phyloP scores from a whole-genome alignment of 2,113 vertebrate species.

The Lampris incognitus region DNA sequence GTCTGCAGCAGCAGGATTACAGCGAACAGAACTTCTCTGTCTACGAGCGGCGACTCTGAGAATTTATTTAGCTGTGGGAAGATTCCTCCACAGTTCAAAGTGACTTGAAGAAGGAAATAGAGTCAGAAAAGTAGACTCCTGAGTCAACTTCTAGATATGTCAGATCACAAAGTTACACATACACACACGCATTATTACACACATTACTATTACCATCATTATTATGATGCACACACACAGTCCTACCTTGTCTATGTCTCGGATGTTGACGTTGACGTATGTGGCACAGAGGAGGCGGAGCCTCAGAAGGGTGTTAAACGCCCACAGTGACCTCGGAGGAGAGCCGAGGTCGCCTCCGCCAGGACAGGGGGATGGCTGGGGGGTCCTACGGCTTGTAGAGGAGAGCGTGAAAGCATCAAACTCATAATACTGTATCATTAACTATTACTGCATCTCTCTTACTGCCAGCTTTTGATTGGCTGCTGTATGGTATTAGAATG shows the following conservation, averaged over 20 bases:
- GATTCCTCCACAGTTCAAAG: too few relatives aligned
- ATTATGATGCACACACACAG: constrained; percentile 2
- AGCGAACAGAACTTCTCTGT: too few relatives aligned
- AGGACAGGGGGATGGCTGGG: constrained; percentile 81
- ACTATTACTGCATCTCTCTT: too few relatives aligned
- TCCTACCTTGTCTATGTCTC: constrained; percentile 85
- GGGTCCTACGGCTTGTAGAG: constrained; percentile 75
- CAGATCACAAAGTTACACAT: background rate
- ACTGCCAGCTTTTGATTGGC: too few relatives aligned
- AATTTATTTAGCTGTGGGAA: too few relatives aligned
- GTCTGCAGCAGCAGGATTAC: too few relatives aligned
- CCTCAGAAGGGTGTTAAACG: constrained; percentile 82
- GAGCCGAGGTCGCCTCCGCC: constrained; percentile 66
- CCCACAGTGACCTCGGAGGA: constrained; percentile 80
- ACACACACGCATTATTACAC: constrained; percentile 54
- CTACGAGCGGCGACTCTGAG: too few relatives aligned
- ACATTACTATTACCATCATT: constrained; percentile 48
- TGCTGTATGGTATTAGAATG: too few relatives aligned
- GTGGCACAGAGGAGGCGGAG: constrained; percentile 84
- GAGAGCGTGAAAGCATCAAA: constrained; percentile 7
- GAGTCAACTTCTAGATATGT: too few relatives aligned
- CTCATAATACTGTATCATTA: too few relatives aligned
- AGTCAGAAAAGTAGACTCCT: too few relatives aligned
- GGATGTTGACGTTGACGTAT: constrained; percentile 86
- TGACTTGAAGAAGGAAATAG: too few relatives aligned